Evolutionary conservation across 2,888 invertebrate species (phyloP).

Genomic region (Lasioglossum leucozonium): DNA sequence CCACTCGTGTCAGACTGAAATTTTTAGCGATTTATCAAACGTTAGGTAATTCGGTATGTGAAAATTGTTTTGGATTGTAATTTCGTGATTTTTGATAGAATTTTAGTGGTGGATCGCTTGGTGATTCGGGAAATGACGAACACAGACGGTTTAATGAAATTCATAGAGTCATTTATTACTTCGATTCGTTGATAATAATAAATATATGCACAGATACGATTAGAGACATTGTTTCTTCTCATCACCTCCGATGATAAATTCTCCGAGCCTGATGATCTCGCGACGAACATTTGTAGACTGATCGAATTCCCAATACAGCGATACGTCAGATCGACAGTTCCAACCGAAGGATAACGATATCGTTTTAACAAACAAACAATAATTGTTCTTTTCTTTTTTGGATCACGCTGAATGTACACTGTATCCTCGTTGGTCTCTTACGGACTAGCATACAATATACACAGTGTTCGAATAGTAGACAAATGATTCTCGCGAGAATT

Average conservation of each 20-base stretch:
- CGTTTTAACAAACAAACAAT: conserved; percentile 64
- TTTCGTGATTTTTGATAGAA: no score
- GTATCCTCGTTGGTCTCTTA: conserved; percentile 15
- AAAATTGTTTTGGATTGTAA: no score
- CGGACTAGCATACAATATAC: conserved; percentile 26
- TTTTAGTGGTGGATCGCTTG: no score
- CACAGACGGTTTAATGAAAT: conserved; percentile 39
- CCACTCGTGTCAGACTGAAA: no score
- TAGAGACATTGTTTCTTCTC: conserved; percentile 39
- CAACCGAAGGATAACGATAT: conserved; percentile 73
- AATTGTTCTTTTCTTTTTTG: not conserved
- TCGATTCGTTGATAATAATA: conserved; percentile 49
- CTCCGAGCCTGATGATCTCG: not conserved
- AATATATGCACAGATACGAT: conserved; percentile 55
- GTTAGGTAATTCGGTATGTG: not conserved
- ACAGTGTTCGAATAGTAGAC: not conserved
- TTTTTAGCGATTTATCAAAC: not conserved
- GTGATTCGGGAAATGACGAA: not conserved
- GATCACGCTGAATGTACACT: conserved; percentile 34
- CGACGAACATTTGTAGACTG: conserved; percentile 9
- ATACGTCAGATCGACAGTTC: conserved; percentile 29
- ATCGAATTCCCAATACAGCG: conserved; percentile 24
- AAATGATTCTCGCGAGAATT: not conserved
- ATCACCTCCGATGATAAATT: conserved; percentile 14
- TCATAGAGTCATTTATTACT: conserved; percentile 57